phyloP scores from a whole-genome alignment of 2,797 vertebrate species.

The Gymnoscopelus braueri region DNA sequence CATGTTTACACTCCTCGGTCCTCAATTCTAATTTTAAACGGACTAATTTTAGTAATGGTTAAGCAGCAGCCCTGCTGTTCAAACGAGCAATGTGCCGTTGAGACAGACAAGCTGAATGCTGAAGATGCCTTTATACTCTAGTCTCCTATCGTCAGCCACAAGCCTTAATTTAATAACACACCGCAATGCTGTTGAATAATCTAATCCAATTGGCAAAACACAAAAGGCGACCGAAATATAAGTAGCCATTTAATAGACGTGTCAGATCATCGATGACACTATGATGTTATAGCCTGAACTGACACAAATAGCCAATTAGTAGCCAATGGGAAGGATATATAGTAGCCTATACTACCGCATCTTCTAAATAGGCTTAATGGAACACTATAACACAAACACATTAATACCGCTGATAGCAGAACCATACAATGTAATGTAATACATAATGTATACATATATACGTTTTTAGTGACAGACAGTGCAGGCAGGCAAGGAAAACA shows the following conservation, averaged over 20 bases:
- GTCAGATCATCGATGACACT: background rate
- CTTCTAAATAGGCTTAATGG: background rate
- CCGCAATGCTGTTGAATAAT: conserved; percentile 34
- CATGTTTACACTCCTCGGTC: background rate
- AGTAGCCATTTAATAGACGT: background rate
- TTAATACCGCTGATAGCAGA: too few species aligned
- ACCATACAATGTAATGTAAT: too few species aligned
- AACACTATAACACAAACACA: background rate
- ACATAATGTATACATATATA: too few species aligned
- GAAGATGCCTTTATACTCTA: background rate
- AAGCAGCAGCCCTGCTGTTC: conserved; percentile 6
- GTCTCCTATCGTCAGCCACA: conserved; percentile 12
- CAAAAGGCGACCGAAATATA: conserved; percentile 1
- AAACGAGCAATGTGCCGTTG: conserved; percentile 13
- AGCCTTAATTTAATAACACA: conserved; percentile 31
- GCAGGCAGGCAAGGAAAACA: background rate
- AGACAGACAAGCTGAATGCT: background rate
- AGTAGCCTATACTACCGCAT: background rate
- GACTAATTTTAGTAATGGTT: too few species aligned
- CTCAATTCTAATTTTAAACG: too few species aligned
- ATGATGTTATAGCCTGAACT: background rate
- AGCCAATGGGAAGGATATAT: too few species aligned
- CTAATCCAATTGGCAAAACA: background rate
- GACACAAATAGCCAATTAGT: conserved; percentile 13
- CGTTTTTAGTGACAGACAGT: too few species aligned